Percentiles rank a stretch among this genome's conserved stretches.
Evolutionary conservation across 2,113 vertebrate genomes (phyloP).

Genomic region (Suricata suricatta): DNA sequence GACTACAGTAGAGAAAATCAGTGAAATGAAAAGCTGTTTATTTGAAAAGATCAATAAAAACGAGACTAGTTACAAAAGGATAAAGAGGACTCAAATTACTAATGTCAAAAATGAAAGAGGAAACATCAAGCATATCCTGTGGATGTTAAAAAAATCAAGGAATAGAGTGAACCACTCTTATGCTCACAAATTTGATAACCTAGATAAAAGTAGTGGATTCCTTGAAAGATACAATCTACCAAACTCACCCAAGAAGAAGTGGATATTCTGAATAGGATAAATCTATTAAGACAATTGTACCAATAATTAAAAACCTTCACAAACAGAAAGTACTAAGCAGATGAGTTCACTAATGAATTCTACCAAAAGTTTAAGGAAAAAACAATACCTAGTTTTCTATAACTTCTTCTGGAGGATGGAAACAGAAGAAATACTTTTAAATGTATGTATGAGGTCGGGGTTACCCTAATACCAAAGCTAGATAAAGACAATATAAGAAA

Average conservation of each 20-base stretch:
- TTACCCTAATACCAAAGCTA: no score
- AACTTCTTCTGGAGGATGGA: no score
- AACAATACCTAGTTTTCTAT: no score
- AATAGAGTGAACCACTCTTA: background rate
- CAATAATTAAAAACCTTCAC: background rate
- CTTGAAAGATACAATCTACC: background rate
- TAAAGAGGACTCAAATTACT: no score
- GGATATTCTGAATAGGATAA: background rate
- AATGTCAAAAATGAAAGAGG: background rate
- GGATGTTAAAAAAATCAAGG: background rate
- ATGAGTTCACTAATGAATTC: background rate
- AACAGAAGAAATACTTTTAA: no score
- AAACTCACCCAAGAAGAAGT: background rate
- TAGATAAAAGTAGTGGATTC: background rate
- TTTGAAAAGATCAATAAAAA: background rate
- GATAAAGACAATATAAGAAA: no score
- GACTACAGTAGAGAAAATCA: background rate
- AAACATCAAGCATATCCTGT: background rate
- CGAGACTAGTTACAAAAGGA: background rate
- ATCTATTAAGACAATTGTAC: background rate
- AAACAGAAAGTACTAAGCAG: background rate
- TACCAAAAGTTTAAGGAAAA: background rate
- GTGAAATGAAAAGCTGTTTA: background rate
- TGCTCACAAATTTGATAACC: background rate
- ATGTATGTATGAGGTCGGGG: no score